phyloP scores from a whole-genome alignment of 2,113 vertebrate genomes.

The Atlantisia rogersi region DNA sequence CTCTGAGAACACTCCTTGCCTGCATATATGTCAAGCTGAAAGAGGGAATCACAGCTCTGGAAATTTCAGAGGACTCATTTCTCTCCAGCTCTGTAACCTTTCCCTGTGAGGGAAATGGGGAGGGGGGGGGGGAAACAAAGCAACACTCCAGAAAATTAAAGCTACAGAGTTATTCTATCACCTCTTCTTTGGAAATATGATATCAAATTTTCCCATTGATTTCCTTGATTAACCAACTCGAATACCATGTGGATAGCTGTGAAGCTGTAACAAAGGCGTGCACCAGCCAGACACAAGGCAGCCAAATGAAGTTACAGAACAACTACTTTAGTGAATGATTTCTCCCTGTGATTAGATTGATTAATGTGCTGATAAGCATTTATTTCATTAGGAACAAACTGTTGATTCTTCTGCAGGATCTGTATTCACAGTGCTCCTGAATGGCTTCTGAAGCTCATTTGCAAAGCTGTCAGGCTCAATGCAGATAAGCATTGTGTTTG shows the following conservation, averaged over 20 bases:
- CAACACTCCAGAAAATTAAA: background rate
- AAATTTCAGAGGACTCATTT: background rate
- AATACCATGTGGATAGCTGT: background rate
- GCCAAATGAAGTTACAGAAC: background rate
- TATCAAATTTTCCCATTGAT: background rate
- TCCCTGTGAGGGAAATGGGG: background rate
- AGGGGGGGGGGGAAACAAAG: background rate
- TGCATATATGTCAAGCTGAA: background rate
- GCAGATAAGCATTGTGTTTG: constrained; percentile 19
- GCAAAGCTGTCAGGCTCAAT: constrained; percentile 18
- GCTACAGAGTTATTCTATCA: background rate
- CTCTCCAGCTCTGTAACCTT: background rate
- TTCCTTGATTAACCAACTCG: background rate
- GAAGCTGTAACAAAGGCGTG: background rate
- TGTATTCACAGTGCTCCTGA: background rate
- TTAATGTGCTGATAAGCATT: constrained; percentile 29
- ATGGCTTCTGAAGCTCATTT: constrained; percentile 24
- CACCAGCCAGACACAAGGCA: background rate
- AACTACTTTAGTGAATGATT: background rate
- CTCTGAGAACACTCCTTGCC: background rate
- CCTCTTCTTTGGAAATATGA: background rate
- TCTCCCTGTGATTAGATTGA: constrained; percentile 36
- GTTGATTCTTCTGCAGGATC: background rate
- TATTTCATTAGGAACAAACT: constrained; percentile 12
- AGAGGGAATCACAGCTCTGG: background rate